Conservation (phyloP, 2,888 invertebrate genomes). For the Euzetes globulus region DNA sequence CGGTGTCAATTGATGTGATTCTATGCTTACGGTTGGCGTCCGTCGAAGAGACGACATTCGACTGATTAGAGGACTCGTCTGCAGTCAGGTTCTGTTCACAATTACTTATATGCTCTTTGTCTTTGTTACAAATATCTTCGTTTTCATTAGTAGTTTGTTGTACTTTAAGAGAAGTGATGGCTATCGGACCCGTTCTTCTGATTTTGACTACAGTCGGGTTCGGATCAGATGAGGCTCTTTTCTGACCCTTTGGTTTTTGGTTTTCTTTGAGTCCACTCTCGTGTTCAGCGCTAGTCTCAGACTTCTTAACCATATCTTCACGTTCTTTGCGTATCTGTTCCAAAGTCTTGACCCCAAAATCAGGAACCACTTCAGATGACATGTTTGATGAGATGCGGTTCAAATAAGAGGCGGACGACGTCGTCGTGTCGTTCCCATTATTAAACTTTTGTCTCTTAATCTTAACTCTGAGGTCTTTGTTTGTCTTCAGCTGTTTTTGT, state of each 20-base stretch:
- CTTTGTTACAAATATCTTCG: neutral
- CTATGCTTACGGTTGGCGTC: slow-evolving; percentile 17
- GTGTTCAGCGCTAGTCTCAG: neutral
- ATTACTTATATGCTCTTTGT: neutral
- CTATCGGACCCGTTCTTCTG: slow-evolving; percentile 22
- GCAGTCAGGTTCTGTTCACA: neutral
- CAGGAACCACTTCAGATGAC: neutral
- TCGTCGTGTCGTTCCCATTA: neutral
- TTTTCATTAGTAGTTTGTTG: slow-evolving; percentile 14
- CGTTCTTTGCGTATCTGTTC: slow-evolving; percentile 43
- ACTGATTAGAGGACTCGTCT: neutral
- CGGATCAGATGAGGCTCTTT: neutral
- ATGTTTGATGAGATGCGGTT: neutral
- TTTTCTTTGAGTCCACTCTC: slow-evolving; percentile 34
- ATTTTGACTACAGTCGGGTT: slow-evolving; percentile 17
- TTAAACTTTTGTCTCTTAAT: neutral
- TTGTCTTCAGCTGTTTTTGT: neutral
- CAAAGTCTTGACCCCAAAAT: slow-evolving; percentile 42
- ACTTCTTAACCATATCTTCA: neutral
- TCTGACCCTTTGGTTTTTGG: slow-evolving; percentile 33
- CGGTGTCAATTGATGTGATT: slow-evolving; percentile 28
- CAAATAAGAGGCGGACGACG: neutral
- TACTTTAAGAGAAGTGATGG: slow-evolving; percentile 2
- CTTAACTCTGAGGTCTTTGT: slow-evolving; percentile 27
- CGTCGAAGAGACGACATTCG: slow-evolving; percentile 7